These are phyloP conservation scores for Labeo calbasu DNA, from an alignment of 2,797 vertebrate species.

Conservation along the genomic window DNA sequence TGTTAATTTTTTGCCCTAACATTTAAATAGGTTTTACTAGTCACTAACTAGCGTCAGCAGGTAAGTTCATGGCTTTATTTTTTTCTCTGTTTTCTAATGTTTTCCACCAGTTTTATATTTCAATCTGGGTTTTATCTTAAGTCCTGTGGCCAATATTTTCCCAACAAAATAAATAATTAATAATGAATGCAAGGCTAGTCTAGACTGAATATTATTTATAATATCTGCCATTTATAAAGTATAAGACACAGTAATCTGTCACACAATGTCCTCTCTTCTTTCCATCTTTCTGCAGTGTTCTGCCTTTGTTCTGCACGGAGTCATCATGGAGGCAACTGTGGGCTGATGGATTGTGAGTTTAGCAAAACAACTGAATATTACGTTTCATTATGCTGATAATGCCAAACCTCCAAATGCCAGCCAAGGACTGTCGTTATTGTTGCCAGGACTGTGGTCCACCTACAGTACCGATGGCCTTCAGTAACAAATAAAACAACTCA, in stretches of 20 bases:
- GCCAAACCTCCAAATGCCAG: constrained; percentile 41
- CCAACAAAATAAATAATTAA: background rate
- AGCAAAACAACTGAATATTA: constrained; percentile 44
- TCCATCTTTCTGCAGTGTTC: background rate
- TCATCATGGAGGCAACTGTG: constrained; percentile 31
- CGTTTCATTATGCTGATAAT: constrained; percentile 45
- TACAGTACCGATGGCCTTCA: constrained; percentile 23
- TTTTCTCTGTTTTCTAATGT: background rate
- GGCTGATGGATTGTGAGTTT: constrained; percentile 22
- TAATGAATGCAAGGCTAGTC: background rate
- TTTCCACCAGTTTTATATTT: background rate
- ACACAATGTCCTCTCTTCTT: background rate
- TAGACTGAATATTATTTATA: background rate
- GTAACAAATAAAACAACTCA: constrained; percentile 35
- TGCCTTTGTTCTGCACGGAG: background rate
- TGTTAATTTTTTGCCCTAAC: background rate
- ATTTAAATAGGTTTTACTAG: background rate
- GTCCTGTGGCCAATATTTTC: background rate
- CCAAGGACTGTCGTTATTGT: constrained; percentile 26
- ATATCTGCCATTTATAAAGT: background rate
- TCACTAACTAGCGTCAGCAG: background rate
- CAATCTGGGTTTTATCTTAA: background rate
- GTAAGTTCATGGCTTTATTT: background rate
- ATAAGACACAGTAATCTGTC: background rate
- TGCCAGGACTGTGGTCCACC: constrained; percentile 34